Percentiles rank a stretch among this genome's conserved stretches.
These are phyloP conservation scores for Blennius ocellaris DNA, from an alignment of 2,113 vertebrate species.

Conservation along the genomic window DNA sequence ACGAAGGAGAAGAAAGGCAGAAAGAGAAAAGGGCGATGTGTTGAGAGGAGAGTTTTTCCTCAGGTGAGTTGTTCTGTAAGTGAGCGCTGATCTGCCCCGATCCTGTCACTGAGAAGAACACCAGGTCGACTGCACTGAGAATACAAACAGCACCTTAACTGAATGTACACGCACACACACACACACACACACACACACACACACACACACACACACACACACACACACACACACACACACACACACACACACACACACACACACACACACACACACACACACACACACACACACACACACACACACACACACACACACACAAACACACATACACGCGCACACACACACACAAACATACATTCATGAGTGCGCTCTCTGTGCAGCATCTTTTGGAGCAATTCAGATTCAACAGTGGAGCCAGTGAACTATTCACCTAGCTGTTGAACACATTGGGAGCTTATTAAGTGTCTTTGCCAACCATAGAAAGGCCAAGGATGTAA, in stretches of 20 bases:
- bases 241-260: background rate
- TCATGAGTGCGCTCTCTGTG: background rate
- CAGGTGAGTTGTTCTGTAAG: constrained; percentile 81
- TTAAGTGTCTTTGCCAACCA: constrained; percentile 76
- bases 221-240: constrained; percentile 7
- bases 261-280: constrained; percentile 7
- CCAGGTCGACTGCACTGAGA: constrained; percentile 67
- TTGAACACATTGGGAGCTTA: constrained; percentile 76
- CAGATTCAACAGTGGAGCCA: constrained; percentile 61
- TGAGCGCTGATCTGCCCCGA: constrained; percentile 76
- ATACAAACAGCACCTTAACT: constrained; percentile 62
- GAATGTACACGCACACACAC: constrained; percentile 27
- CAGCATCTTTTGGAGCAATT: constrained; percentile 61
- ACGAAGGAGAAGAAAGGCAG: constrained; percentile 44
- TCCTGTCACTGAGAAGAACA: constrained; percentile 70
- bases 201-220: constrained; percentile 9
- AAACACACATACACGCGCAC: no score
- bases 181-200: background rate
- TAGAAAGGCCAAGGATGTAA: constrained; percentile 81
- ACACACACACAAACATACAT: constrained; percentile 5
- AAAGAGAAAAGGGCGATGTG: constrained; percentile 52
- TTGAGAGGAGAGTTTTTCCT: constrained; percentile 77
- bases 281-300: constrained; percentile 16
- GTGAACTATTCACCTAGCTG: constrained; percentile 79
- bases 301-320: background rate